Evolutionary conservation across 2,888 invertebrate genomes (phyloP), one percentile per base, ranked within the genome.

Genomic region (Gari tellinella): DNA sequence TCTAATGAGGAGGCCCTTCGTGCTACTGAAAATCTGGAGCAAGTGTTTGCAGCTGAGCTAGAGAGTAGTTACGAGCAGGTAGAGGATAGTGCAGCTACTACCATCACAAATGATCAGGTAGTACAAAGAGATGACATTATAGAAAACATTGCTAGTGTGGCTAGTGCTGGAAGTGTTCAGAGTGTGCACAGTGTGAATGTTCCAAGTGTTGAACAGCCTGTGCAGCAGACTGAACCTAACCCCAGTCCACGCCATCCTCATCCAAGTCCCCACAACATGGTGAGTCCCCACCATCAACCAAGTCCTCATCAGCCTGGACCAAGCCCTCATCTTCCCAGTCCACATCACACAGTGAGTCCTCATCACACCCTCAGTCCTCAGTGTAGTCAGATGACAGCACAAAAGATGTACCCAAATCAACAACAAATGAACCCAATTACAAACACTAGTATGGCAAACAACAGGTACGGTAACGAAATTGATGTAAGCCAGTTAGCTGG

Each of bases 401-500:
- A 61, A 37, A 70, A 69, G 49, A 78, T 81, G 45, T 82, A 80
- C 57, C 72, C 81, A 25, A 73, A 66, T 41, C 76, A 63, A 25
- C 74, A 68, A 53, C 80, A 67, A 46, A 70, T 68, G 56, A 76
- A 67, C 41, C 64, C 68, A 52, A 83, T 83, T 57, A 75, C 60
- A 61, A 83, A 68, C 52, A 65, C 76, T 19, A 82, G 74, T 60
- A 74, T 79, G 53, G 58, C 52, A 55, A 85, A 70, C 58, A 79
- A 60, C 46, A 75, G 76, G 26, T 82, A 62, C 60, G 77, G 76
- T 53, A 69, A 62, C 58, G 96, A 97, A 83, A 92, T 97, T 72
- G 97, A 96, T 90, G 96, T 96, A 1, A 95, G 95, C 66, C 96
- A 96, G 89, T 92, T 97, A 67, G 92, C 97, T 67, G 96, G 96